Percentiles rank a stretch among this genome's conserved stretches.
Conservation (phyloP, 2,888 invertebrate species). For the Cantharis nigra region DNA sequence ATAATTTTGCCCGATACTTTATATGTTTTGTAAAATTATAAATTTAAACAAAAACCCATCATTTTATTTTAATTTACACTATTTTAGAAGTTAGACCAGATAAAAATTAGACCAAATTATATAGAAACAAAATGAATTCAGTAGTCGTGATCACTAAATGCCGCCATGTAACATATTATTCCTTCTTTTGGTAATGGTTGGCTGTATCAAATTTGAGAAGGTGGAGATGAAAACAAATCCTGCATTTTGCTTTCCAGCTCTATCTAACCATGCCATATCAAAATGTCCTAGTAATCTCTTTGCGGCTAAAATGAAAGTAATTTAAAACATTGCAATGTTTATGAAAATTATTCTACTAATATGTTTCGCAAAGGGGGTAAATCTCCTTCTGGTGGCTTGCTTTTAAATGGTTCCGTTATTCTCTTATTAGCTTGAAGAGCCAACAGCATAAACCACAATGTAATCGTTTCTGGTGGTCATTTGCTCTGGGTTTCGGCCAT, state of each 20-base stretch:
- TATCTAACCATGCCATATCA: conserved; percentile 47
- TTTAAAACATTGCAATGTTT: neutral
- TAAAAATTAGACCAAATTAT: too few relatives aligned
- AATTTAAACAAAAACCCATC: too few relatives aligned
- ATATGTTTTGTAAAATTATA: too few relatives aligned
- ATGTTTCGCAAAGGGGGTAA: conserved; percentile 50
- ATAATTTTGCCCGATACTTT: too few relatives aligned
- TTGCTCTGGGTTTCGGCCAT: conserved; percentile 45
- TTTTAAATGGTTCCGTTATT: conserved; percentile 52
- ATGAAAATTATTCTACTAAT: conserved; percentile 43
- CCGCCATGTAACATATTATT: conserved; percentile 49
- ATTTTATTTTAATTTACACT: too few relatives aligned
- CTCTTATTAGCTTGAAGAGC: conserved; percentile 54
- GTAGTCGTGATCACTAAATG: conserved; percentile 46
- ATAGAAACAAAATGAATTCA: too few relatives aligned
- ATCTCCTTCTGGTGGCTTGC: conserved; percentile 45
- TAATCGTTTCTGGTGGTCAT: conserved; percentile 53
- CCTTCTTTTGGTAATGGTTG: conserved; percentile 48
- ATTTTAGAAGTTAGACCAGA: too few relatives aligned
- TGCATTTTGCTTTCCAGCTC: conserved; percentile 15
- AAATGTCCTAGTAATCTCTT: conserved; percentile 51
- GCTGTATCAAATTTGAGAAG: conserved; percentile 42
- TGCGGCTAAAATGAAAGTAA: conserved; percentile 36
- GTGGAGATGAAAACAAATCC: conserved; percentile 31
- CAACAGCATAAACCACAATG: conserved; percentile 55